phyloP scores from a whole-genome alignment of 2,797 vertebrate genomes.

The Ctenosaura bakeri region DNA sequence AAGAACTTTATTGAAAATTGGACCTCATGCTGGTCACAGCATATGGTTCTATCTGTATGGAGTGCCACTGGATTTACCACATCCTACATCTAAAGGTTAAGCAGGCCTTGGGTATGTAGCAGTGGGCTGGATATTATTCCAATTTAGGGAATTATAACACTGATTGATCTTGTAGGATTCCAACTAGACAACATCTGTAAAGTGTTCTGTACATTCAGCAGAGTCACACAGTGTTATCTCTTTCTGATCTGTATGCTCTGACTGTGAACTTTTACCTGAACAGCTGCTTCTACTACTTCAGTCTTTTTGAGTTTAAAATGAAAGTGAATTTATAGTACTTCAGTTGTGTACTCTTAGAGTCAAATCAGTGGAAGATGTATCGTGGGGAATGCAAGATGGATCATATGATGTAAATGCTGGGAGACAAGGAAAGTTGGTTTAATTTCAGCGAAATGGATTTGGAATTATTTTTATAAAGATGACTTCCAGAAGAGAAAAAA shows the following conservation, averaged over 20 bases:
- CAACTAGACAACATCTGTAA: not conserved
- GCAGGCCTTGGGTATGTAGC: not conserved
- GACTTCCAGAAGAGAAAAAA: not conserved
- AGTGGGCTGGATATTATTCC: not conserved
- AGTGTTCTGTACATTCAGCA: not conserved
- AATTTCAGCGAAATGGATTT: not conserved
- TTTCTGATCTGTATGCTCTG: not conserved
- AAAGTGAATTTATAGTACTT: not conserved
- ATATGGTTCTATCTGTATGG: too few relatives aligned
- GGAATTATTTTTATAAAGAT: not conserved
- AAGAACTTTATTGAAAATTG: not conserved
- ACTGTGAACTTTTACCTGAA: too few relatives aligned
- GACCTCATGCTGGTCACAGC: not conserved
- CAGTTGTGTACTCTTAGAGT: not conserved
- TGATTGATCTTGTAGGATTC: not conserved
- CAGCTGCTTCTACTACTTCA: not conserved
- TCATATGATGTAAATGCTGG: not conserved
- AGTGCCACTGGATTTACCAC: not conserved
- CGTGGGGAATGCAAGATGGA: too few relatives aligned
- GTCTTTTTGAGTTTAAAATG: conserved; percentile 4
- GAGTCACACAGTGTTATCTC: not conserved
- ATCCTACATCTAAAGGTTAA: not conserved
- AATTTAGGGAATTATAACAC: not conserved
- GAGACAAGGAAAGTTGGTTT: not conserved
- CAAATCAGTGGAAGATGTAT: not conserved